Evolutionary conservation across 2,113 vertebrate genomes (phyloP).

Genomic region (Cinclus mexicanus): DNA sequence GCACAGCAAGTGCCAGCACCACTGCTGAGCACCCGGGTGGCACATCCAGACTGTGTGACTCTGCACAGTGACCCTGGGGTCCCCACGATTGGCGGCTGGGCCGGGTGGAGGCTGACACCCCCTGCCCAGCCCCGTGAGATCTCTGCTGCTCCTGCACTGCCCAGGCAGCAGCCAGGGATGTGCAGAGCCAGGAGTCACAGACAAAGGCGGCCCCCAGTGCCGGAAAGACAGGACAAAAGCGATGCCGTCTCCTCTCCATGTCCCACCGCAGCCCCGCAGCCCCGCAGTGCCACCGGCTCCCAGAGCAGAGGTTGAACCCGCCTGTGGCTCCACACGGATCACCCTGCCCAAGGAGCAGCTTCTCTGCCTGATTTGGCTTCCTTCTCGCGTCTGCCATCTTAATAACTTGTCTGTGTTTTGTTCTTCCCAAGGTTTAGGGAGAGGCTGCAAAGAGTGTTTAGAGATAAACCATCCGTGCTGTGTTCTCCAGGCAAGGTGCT

Average conservation of each 20-base stretch:
- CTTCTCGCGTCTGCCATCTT: not conserved
- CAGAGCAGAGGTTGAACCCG: rapidly evolving
- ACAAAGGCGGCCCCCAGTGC: not conserved
- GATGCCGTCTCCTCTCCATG: rapidly evolving
- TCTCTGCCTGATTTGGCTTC: not conserved
- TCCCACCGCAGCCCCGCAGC: not conserved
- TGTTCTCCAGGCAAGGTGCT: conserved; percentile 25
- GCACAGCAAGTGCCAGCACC: not conserved
- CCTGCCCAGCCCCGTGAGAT: not conserved
- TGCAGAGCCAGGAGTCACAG: not conserved
- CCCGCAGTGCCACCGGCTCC: not conserved
- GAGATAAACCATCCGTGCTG: not conserved
- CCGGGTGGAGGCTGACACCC: rapidly evolving
- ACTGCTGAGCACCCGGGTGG: rapidly evolving
- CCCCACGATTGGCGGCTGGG: rapidly evolving
- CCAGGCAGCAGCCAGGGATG: not conserved
- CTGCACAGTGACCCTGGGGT: rapidly evolving
- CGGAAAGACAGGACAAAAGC: not conserved
- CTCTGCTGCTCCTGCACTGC: not conserved
- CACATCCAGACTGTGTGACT: not conserved
- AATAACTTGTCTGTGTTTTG: not conserved
- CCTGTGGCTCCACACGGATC: rapidly evolving
- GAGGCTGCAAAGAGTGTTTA: not conserved
- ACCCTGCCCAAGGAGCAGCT: not conserved
- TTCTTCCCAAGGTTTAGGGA: not conserved